Base-by-base conservation (phyloP, 1,140 invertebrate genomes). In the Vollenhovia emeryi region DNA sequence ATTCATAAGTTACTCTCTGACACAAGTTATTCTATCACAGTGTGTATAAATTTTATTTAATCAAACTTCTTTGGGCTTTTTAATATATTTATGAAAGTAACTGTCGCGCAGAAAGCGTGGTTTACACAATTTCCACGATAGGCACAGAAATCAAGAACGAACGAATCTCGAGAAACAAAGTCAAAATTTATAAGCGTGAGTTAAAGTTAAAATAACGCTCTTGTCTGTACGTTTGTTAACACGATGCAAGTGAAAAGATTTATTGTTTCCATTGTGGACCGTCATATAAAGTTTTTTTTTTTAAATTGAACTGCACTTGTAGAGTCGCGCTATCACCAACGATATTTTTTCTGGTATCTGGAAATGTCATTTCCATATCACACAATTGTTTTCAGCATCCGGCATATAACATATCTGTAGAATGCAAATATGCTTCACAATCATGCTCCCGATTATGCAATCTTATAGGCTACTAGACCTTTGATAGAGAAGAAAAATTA, bases 311-410 rank as follows among this genome's bases (percentile, higher is more conserved):
- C 36, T 36, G 33, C n/a, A 71, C 66, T 73, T 82, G 66, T 59
- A 73, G 4, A 15, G 40, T 79, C 74, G 59, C 40, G 59, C 40
- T 86, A 48, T 79, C 45, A 45, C 5, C 33, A 71, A 78, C 43
- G n/a, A 87, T 87, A 59, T 52, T 85, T 27, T 87, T 78, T 59
- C 48, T 45, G 15, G 62, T 80, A 80, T 57, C 21, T 57, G 86
- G 45, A 87, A 87, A 87, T 69, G 78, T 87, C 85, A 87, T 62
- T 62, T 64, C 55, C 78, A 76, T 27, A 60, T 76, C 24, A 33
- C 62, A 76, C 62, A 50, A 87, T 87, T 88, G 52, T 66, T 68
- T 74, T 52, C 27, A 52, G 66, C 48, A 40, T 71, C 43, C 69
- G 15, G 5, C 30, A 69, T 75, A 52, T 75, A 69, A 73, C 69